phyloP scores from a whole-genome alignment of 1,140 invertebrate genomes.

The Mactra quadrangularis region DNA sequence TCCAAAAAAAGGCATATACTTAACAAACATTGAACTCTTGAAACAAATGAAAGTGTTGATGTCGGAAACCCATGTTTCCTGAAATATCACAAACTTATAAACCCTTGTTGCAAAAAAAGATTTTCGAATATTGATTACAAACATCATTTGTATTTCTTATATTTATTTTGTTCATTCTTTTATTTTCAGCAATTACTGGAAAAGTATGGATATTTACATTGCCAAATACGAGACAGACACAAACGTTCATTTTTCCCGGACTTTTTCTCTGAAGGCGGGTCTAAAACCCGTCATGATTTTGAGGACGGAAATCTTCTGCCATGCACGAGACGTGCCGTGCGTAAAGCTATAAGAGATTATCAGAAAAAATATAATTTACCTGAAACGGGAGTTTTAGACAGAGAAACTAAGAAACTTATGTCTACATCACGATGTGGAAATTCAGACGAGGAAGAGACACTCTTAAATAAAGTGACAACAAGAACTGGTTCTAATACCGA shows the following conservation, averaged over 20 bases:
- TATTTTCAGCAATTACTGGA: constrained; percentile 60
- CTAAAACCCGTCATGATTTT: not conserved
- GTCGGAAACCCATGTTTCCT: too few species aligned
- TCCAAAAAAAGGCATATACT: too few species aligned
- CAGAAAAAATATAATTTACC: constrained; percentile 82
- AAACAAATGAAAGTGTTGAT: too few species aligned
- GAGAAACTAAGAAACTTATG: constrained; percentile 80
- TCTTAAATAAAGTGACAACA: constrained; percentile 5
- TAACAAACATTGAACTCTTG: too few species aligned
- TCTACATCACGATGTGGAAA: constrained; percentile 83
- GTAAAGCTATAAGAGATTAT: constrained; percentile 78
- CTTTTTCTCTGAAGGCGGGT: constrained; percentile 32
- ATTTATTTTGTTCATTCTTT: constrained; percentile 1
- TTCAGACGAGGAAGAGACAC: constrained; percentile 77
- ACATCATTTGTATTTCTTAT: too few species aligned
- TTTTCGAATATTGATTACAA: too few species aligned
- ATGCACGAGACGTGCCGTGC: constrained; percentile 72
- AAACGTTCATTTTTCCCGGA: constrained; percentile 40
- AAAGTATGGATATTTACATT: constrained; percentile 60
- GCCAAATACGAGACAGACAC: constrained; percentile 40
- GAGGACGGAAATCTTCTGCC: constrained; percentile 46
- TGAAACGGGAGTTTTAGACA: constrained; percentile 80
- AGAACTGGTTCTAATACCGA: constrained; percentile 3
- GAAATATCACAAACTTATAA: too few species aligned
- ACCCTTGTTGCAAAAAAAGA: too few species aligned